Evolutionary conservation across 2,113 vertebrate species (phyloP).

Genomic region (Pomatostomus ruficeps): DNA sequence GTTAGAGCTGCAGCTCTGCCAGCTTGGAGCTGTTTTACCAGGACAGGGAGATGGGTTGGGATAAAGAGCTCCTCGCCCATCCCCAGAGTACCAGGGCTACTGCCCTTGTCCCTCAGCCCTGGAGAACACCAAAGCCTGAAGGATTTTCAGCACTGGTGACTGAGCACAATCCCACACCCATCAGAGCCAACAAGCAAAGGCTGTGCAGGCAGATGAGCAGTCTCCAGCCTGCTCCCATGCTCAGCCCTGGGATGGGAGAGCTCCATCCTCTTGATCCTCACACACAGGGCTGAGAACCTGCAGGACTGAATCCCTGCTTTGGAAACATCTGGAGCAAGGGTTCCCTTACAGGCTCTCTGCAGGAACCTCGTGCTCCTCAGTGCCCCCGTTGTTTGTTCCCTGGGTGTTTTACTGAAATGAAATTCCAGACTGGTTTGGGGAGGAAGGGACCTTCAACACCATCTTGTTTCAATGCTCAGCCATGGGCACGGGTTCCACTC

Average conservation of each 20-base stretch:
- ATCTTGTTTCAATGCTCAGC: neutral
- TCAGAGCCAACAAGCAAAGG: neutral
- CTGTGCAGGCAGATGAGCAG: accelerated
- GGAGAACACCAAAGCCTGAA: neutral
- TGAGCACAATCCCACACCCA: neutral
- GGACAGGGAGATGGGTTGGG: neutral
- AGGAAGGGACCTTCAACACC: neutral
- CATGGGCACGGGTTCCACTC: neutral
- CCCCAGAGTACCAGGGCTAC: neutral
- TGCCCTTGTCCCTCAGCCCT: neutral
- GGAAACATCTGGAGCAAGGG: neutral
- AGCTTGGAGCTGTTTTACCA: accelerated
- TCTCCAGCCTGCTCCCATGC: neutral
- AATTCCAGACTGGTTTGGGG: neutral
- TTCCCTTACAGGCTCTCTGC: neutral
- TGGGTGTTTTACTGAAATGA: neutral
- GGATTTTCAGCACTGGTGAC: neutral
- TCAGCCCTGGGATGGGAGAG: neutral
- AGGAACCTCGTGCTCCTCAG: neutral
- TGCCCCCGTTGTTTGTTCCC: neutral
- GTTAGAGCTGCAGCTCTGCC: neutral
- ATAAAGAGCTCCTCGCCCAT: neutral
- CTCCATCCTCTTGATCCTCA: neutral
- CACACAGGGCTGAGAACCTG: neutral
- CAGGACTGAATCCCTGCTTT: neutral